Evolutionary conservation across 1,140 invertebrate species (phyloP), one percentile per base, ranked within the genome.

Genomic region (Hypsibius dujardini): DNA sequence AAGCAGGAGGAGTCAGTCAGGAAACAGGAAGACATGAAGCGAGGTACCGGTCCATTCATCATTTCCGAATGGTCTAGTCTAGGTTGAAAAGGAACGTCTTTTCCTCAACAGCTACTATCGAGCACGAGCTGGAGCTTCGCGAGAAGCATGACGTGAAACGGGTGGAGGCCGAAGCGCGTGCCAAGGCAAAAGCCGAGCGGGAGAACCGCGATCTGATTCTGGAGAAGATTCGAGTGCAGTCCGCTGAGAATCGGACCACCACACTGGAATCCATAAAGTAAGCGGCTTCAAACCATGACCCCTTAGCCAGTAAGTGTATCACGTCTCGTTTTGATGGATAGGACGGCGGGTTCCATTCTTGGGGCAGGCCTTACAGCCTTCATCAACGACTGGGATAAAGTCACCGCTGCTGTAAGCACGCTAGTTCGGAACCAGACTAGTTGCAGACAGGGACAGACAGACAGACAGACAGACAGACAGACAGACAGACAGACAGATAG

Each of bases 1-100:
- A 87, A 87, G 75, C 95, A 99, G 82, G 95, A 99, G 81, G 95
- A 98, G 78, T 97, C 93, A 46, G 88, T 97, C 0, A 88, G 90
- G 0, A 97, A 95, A 78, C 96, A 99, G 80, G 95, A 99, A 82
- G 87, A 90, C 0, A 87, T 98, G 84, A 83, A 91, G 69, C 88
- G 87, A 79, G 79, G 84, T 84, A 15, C 73, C n/a, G n/a, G n/a
- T n/a, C n/a, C n/a, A n/a, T n/a, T n/a, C n/a, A n/a, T n/a, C n/a
- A n/a, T n/a, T n/a, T n/a, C n/a, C n/a, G n/a, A n/a, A n/a, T n/a
- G n/a, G n/a, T n/a, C n/a, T n/a, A n/a, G n/a, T n/a, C n/a, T n/a
- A n/a, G n/a, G n/a, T n/a, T n/a, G n/a, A n/a, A n/a, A n/a, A n/a
- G n/a, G n/a, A n/a, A n/a, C n/a, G 72, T 69, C 47, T 71, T 74